These are phyloP conservation scores for Saccopteryx bilineata DNA, from an alignment of 2,113 vertebrate species.

Conservation along the genomic window DNA sequence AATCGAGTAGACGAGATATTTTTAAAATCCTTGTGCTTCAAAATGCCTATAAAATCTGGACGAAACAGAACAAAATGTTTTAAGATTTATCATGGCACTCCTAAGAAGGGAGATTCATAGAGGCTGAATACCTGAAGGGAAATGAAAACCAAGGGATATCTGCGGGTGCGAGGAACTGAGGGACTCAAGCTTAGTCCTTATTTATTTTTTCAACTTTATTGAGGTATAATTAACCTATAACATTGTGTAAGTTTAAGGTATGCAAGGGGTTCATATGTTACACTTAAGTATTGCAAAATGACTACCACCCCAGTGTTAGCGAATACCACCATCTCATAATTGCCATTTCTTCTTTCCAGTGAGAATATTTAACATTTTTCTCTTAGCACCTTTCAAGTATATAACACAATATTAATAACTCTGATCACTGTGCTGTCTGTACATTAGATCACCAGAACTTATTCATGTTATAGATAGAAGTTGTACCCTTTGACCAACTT, in stretches of 20 bases:
- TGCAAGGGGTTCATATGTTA: not conserved
- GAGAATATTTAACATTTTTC: not conserved
- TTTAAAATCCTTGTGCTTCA: not conserved
- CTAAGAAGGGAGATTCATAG: not conserved
- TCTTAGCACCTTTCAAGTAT: not conserved
- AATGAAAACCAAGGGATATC: not conserved
- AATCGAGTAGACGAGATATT: not conserved
- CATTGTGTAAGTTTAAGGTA: not conserved
- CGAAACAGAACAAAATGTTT: conserved; percentile 54
- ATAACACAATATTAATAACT: not conserved
- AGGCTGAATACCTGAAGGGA: not conserved
- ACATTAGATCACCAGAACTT: not conserved
- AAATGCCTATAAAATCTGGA: conserved; percentile 43
- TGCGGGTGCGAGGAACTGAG: not conserved
- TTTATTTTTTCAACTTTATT: not conserved
- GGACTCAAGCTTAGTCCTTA: not conserved
- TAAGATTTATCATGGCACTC: conserved; percentile 28
- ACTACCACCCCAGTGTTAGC: not conserved
- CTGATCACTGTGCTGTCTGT: not conserved
- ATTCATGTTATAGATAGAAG: not conserved
- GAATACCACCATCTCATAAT: not conserved
- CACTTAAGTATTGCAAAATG: not conserved
- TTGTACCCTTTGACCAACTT: not conserved
- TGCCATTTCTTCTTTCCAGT: not conserved
- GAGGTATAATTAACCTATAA: not conserved